A percentile compares a stretch with the other conserved stretches of the same genome.
phyloP scores from a whole-genome alignment of 2,888 invertebrate genomes.

The Trichogramma evanescens region DNA sequence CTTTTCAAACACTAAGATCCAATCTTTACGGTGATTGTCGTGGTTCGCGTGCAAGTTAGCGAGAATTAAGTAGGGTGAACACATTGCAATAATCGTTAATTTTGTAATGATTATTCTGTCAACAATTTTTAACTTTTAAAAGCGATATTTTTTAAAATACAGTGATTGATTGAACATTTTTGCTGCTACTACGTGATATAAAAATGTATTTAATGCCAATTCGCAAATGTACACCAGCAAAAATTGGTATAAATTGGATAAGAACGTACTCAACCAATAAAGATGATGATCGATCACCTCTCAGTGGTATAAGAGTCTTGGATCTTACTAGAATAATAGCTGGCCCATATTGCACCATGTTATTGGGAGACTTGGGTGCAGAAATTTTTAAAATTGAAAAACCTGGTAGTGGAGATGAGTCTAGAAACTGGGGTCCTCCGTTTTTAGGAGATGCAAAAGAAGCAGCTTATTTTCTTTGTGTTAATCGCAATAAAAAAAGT shows the following conservation, averaged over 20 bases:
- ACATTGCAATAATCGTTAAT: too few relatives aligned
- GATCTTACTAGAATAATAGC: slow-evolving; percentile 84
- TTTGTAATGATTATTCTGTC: too few relatives aligned
- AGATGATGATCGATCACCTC: slow-evolving; percentile 49
- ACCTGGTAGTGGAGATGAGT: slow-evolving; percentile 77
- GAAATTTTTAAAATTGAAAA: slow-evolving; percentile 88
- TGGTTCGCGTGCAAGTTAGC: too few relatives aligned
- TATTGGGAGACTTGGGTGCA: slow-evolving; percentile 86
- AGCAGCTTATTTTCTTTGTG: slow-evolving; percentile 75
- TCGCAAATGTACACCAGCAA: background rate
- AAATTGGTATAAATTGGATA: background rate
- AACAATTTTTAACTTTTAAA: too few relatives aligned
- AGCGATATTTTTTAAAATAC: background rate
- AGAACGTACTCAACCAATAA: slow-evolving; percentile 1
- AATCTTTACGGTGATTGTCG: too few relatives aligned
- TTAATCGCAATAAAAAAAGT: slow-evolving; percentile 93
- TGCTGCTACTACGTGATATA: slow-evolving; percentile 4
- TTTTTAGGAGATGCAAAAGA: slow-evolving; percentile 60
- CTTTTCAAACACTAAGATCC: too few relatives aligned
- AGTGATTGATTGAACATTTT: slow-evolving; percentile 2
- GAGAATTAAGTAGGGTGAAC: too few relatives aligned
- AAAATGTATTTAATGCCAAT: background rate
- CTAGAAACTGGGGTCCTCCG: slow-evolving; percentile 90
- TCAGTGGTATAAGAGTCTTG: slow-evolving; percentile 65
- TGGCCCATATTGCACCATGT: slow-evolving; percentile 92